phyloP scores from a whole-genome alignment of 2,888 invertebrate species.

The Lepidocyrtinus sp. region DNA sequence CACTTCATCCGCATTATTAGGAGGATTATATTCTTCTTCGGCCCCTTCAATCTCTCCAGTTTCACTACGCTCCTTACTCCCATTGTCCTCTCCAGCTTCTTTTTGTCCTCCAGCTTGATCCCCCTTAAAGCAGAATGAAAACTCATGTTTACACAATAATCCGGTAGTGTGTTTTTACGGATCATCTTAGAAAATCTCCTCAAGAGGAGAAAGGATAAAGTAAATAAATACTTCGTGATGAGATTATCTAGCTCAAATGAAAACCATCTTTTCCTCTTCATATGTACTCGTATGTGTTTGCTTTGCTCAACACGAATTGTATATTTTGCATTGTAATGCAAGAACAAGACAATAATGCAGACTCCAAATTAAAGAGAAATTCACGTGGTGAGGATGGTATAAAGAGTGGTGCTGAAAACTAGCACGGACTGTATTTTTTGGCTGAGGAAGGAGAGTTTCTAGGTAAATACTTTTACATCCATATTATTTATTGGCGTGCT shows the following conservation, averaged over 20 bases:
- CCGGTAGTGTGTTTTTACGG: conserved; percentile 34
- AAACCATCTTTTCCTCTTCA: conserved; percentile 5
- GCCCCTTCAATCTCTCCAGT: conserved; percentile 54
- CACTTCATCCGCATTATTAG: conserved; percentile 67
- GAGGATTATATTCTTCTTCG: conserved; percentile 60
- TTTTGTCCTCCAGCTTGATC: conserved; percentile 32
- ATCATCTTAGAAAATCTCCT: conserved; percentile 27
- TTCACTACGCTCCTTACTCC: conserved; percentile 45
- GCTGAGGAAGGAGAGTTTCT: background rate
- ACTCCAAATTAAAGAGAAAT: background rate
- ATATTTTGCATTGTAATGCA: conserved; percentile 9
- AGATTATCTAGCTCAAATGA: background rate
- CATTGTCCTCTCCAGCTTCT: conserved; percentile 39
- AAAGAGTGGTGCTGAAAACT: too few relatives aligned
- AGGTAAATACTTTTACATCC: background rate
- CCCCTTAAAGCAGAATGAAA: conserved; percentile 33
- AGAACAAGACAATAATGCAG: conserved; percentile 15
- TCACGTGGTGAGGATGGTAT: conserved; percentile 9
- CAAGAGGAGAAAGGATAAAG: conserved; percentile 27
- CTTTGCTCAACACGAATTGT: too few relatives aligned
- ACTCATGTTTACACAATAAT: conserved; percentile 37
- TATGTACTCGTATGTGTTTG: too few relatives aligned
- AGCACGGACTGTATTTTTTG: background rate
- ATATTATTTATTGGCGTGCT: conserved; percentile 24
- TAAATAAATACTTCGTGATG: conserved; percentile 10